Conservation (phyloP, 1,140 invertebrate species). For the Euura saliciscinereae region DNA sequence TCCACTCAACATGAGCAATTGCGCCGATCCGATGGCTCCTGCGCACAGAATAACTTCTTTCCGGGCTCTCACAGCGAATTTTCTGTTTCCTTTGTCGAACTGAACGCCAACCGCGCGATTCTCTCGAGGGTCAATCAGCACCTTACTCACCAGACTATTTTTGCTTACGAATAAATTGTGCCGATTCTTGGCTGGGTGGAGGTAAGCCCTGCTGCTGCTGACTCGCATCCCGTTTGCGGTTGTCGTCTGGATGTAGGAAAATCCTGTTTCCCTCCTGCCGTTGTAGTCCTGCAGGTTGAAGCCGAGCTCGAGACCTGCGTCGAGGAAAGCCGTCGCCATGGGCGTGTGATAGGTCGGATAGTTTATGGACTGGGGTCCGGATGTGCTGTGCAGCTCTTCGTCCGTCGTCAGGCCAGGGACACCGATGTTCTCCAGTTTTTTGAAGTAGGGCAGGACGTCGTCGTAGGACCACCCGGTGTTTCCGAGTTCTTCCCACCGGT, state of each 20-base stretch:
- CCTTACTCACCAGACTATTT: conserved; percentile 67
- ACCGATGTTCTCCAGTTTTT: conserved; percentile 73
- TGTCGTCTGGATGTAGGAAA: conserved; percentile 51
- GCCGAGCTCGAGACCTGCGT: conserved; percentile 63
- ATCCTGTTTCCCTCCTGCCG: conserved; percentile 45
- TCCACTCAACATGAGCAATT: conserved; percentile 50
- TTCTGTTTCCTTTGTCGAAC: conserved; percentile 59
- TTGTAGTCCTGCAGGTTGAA: conserved; percentile 62
- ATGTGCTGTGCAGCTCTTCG: conserved; percentile 62
- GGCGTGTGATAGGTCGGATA: conserved; percentile 57
- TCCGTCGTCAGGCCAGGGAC: conserved; percentile 61
- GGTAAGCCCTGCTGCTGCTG: conserved; percentile 74
- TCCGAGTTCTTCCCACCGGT: conserved; percentile 75
- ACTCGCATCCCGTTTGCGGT: conserved; percentile 68
- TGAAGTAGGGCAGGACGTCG: conserved; percentile 78
- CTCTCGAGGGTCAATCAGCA: conserved; percentile 72
- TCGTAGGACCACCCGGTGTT: conserved; percentile 82
- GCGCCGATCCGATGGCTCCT: conserved; percentile 51
- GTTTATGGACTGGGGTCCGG: conserved; percentile 53
- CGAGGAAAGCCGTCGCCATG: conserved; percentile 61
- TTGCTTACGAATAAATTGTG: conserved; percentile 70
- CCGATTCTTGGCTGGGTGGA: conserved; percentile 69
- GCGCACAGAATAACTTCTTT: conserved; percentile 80
- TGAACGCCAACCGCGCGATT: conserved; percentile 69
- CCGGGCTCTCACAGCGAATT: conserved; percentile 63